A percentile compares a stretch with the other conserved stretches of the same genome.
Evolutionary conservation across 1,140 invertebrate species (phyloP).

Genomic region (Cyclargus thomasi): DNA sequence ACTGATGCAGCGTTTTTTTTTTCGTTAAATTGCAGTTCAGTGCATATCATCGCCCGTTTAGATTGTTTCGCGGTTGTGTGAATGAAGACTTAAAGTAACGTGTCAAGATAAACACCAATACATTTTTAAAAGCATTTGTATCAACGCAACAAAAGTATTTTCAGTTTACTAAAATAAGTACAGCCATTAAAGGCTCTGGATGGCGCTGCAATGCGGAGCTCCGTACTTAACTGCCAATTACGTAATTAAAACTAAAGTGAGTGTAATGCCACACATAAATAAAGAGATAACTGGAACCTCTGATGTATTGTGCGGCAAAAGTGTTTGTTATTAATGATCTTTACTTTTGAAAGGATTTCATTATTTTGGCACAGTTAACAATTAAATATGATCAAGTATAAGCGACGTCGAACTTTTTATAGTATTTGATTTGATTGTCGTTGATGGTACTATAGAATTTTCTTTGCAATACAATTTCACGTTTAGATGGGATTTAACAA

Average conservation of each 20-base stretch:
- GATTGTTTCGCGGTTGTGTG: too few species aligned
- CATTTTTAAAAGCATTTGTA: background rate
- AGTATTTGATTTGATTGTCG: too few species aligned
- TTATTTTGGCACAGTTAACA: too few species aligned
- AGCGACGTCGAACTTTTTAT: too few species aligned
- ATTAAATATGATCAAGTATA: too few species aligned
- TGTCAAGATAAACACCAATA: background rate
- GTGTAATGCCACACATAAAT: constrained; percentile 18
- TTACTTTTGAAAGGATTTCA: background rate
- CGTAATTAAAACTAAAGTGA: constrained; percentile 18
- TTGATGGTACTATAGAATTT: too few species aligned
- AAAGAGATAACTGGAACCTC: constrained; percentile 11
- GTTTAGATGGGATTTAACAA: too few species aligned
- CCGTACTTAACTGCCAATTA: constrained; percentile 14
- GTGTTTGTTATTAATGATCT: background rate
- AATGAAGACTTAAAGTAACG: too few species aligned
- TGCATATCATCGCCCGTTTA: too few species aligned
- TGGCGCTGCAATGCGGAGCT: constrained; percentile 16
- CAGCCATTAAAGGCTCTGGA: background rate
- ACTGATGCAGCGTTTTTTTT: too few species aligned
- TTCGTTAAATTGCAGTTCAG: too few species aligned
- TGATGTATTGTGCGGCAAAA: background rate
- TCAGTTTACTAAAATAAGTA: background rate
- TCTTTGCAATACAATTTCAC: too few species aligned
- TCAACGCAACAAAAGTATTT: background rate